Evolutionary conservation across 2,797 vertebrate species (phyloP), one percentile per base, ranked within the genome.

Genomic region (Cephalopachus bancanus): DNA sequence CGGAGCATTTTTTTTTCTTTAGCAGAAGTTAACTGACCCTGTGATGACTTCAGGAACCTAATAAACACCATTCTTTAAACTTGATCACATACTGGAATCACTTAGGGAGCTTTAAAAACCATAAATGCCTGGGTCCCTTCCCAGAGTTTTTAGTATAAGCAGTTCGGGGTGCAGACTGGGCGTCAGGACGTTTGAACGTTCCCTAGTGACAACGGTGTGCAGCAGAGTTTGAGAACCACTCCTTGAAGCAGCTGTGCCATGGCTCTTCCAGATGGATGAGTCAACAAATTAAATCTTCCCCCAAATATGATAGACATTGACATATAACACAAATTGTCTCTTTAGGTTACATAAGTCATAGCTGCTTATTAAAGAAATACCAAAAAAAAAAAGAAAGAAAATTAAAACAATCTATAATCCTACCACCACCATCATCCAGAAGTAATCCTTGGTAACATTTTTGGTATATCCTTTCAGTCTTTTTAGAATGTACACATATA

Each of bases 351-450:
- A 0, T 83, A 81, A 88, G 69, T 85, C n/a, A 59, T 62, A 55
- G 24, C 20, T 86, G 14, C 83, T 85, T 84, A 76, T 81, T 93
- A 74, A n/a, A 81, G 69, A 91, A 92, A 95, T 83, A 78, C 30
- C 75, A 55, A 60, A 79, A 96, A 94, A 14, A 16, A 84, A 91
- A 87, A 78, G 37, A 37, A 37, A 93, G 65, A 81, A 87, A 78
- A 74, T 87, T 85, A 84, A 95, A 95, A 85, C 28, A 19, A 92
- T 67, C 59, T 87, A 33, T 69, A 84, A 65, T 84, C 57, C 17
- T 91, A 15, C 20, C 59, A 76, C 71, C 22, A 44, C 22, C 30
- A 85, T 24, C 49, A 91, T 49, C 59, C 72, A 94, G 71, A 95
- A 92, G 65, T 78, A 79, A 65, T 89, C 24, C 87, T 33, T 71